Conservation (phyloP, 2,797 vertebrate species). For the Periparus ater region DNA sequence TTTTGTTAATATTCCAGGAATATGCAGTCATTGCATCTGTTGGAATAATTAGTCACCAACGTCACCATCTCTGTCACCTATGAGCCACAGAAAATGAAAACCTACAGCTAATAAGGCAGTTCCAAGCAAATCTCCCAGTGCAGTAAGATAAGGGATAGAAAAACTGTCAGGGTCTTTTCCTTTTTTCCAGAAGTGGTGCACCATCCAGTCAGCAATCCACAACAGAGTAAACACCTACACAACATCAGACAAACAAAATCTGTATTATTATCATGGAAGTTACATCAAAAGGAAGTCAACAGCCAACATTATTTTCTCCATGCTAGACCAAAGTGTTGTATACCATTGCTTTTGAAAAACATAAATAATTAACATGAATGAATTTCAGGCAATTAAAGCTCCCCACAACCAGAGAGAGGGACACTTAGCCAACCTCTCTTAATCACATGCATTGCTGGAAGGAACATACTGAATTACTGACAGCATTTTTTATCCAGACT, state of each 20-base stretch:
- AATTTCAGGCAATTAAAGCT: not conserved
- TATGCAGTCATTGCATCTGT: not conserved
- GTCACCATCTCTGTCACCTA: constrained; percentile 94
- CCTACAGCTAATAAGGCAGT: constrained; percentile 91
- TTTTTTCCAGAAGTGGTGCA: constrained; percentile 93
- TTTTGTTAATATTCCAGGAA: not conserved
- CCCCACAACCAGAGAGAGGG: not conserved
- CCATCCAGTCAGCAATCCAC: constrained; percentile 97
- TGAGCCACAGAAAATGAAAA: constrained; percentile 96
- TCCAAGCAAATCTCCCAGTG: constrained; percentile 93
- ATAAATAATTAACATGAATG: not conserved
- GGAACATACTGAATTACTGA: not conserved
- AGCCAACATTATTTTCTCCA: not conserved
- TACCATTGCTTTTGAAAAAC: not conserved
- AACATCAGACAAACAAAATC: constrained; percentile 5
- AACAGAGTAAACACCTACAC: constrained; percentile 88
- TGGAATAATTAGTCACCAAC: constrained; percentile 86
- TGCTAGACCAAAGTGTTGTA: not conserved
- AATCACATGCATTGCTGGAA: not conserved
- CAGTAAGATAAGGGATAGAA: constrained; percentile 96
- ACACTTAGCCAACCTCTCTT: not conserved
- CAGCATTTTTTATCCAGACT: not conserved
- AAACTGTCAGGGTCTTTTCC: constrained; percentile 98
- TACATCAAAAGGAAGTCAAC: not conserved
- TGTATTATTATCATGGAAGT: not conserved